These are phyloP conservation scores for Shargacucullia verbasci DNA, from an alignment of 2,888 invertebrate species.

Conservation along the genomic window DNA sequence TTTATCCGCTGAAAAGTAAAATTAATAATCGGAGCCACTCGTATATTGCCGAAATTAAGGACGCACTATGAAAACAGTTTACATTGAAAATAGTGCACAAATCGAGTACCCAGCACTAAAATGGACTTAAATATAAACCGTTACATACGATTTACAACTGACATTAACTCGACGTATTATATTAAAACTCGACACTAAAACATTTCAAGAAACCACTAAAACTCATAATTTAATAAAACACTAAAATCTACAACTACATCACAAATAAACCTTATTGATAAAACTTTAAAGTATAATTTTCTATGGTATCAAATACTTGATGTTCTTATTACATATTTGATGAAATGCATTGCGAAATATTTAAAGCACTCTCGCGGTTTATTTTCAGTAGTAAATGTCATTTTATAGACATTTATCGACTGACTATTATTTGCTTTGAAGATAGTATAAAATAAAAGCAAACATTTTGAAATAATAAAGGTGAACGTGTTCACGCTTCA, in stretches of 20 bases:
- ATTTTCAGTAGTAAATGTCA: conserved; percentile 40
- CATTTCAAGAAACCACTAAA: conserved; percentile 13
- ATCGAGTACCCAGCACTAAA: no score
- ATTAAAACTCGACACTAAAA: conserved; percentile 10
- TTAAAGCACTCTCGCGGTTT: conserved; percentile 21
- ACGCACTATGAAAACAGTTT: no score
- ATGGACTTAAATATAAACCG: not conserved
- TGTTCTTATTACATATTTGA: conserved; percentile 17
- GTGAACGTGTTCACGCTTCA: no score
- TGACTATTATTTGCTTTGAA: conserved; percentile 14
- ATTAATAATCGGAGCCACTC: no score
- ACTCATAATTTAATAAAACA: conserved; percentile 6
- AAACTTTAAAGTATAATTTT: not conserved
- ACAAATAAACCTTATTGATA: not conserved
- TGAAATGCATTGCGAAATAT: conserved; percentile 27
- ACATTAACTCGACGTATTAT: conserved; percentile 1
- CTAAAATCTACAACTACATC: not conserved
- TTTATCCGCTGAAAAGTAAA: no score
- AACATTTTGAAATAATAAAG: not conserved
- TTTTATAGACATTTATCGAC: conserved; percentile 39
- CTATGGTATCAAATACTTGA: not conserved
- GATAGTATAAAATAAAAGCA: conserved; percentile 5
- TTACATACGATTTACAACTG: not conserved
- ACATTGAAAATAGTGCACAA: no score
- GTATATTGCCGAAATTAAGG: no score